Percentiles rank a stretch among this genome's conserved stretches.
phyloP scores from a whole-genome alignment of 1,140 invertebrate species.

The Bombus turneri region DNA sequence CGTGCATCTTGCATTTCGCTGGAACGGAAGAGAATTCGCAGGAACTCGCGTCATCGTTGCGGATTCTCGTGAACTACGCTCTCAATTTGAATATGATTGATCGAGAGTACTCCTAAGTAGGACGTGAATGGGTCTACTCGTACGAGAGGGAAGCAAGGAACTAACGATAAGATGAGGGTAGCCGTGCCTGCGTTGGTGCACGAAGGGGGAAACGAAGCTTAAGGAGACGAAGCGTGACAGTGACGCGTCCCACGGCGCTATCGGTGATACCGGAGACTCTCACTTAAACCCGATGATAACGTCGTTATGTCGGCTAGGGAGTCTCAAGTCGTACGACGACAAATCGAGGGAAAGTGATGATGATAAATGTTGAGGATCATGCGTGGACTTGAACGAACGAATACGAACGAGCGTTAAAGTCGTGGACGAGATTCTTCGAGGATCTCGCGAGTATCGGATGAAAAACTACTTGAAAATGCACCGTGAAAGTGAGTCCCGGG shows the following conservation, averaged over 20 bases:
- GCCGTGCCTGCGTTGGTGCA: background rate
- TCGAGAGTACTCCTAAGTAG: conserved; percentile 69
- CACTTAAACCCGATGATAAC: conserved; percentile 55
- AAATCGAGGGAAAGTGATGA: conserved; percentile 26
- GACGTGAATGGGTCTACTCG: conserved; percentile 67
- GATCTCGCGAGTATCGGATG: background rate
- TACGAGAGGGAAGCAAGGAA: conserved; percentile 40
- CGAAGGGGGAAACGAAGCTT: conserved; percentile 37
- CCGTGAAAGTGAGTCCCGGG: background rate
- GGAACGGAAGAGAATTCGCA: background rate
- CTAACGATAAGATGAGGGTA: conserved; percentile 45
- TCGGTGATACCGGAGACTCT: conserved; percentile 38
- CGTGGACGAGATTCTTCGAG: background rate
- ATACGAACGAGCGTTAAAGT: background rate
- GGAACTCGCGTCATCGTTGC: background rate
- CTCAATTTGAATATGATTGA: conserved; percentile 78
- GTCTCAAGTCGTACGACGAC: background rate
- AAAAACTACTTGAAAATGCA: background rate
- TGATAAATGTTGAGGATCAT: conserved; percentile 15
- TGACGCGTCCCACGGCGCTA: conserved; percentile 41
- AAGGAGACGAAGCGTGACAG: conserved; percentile 64
- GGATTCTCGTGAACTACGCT: conserved; percentile 40
- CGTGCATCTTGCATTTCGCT: background rate
- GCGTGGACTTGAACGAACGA: conserved; percentile 29
- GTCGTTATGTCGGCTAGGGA: conserved; percentile 2